Evolutionary conservation across 1,140 invertebrate genomes (phyloP).

Genomic region (Daktulosphaira vitifoliae): DNA sequence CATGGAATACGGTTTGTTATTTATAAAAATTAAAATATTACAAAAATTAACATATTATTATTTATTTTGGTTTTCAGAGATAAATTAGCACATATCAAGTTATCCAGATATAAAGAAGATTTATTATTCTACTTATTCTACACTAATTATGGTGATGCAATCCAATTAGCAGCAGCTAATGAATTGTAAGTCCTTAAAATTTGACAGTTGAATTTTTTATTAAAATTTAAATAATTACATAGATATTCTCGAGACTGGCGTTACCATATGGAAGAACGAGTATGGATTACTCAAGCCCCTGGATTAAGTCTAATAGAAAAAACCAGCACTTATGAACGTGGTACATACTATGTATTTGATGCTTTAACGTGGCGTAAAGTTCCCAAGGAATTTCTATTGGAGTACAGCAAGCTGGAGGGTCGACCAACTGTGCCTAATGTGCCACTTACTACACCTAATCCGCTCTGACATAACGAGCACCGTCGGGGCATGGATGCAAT

Average conservation of each 20-base stretch:
- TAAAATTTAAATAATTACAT: neutral
- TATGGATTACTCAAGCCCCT: slow-evolving; percentile 97
- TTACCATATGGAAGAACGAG: slow-evolving; percentile 97
- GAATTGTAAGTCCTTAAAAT: slow-evolving; percentile 70
- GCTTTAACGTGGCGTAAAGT: slow-evolving; percentile 92
- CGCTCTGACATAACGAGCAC: slow-evolving; percentile 31
- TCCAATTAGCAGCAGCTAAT: slow-evolving; percentile 90
- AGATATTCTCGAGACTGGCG: slow-evolving; percentile 96
- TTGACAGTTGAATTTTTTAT: neutral
- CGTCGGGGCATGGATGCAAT: slow-evolving; percentile 30
- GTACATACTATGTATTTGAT: slow-evolving; percentile 99
- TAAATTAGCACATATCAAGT: slow-evolving; percentile 88
- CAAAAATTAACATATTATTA: neutral
- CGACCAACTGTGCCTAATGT: slow-evolving; percentile 51
- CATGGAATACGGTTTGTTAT: slow-evolving; percentile 59
- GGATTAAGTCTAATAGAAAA: slow-evolving; percentile 87
- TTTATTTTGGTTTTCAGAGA: slow-evolving; percentile 50
- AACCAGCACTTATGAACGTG: slow-evolving; percentile 88
- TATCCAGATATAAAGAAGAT: slow-evolving; percentile 97
- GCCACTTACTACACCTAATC: slow-evolving; percentile 27
- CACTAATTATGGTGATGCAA: slow-evolving; percentile 93
- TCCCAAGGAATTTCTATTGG: slow-evolving; percentile 91
- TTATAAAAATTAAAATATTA: neutral
- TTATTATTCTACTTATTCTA: slow-evolving; percentile 99
- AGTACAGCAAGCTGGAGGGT: slow-evolving; percentile 94